Conservation (phyloP, 2,797 vertebrate species). For the Enteromius radiatus region DNA sequence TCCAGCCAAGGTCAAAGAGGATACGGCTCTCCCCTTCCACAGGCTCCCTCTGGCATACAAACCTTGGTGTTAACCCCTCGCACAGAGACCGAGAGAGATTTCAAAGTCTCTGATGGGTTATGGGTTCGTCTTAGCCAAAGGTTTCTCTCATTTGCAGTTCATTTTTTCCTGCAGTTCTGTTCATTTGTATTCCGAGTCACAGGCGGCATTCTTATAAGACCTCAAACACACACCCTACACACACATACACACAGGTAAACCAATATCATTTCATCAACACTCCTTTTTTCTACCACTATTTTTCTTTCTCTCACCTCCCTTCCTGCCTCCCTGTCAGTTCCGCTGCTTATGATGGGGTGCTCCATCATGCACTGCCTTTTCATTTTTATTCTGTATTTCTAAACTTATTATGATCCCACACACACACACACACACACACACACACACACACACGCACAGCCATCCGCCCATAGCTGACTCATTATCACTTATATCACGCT, state of each 20-base stretch:
- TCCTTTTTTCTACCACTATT: constrained; percentile 37
- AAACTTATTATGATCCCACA: constrained; percentile 38
- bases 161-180: constrained; percentile 37
- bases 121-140: constrained; percentile 14
- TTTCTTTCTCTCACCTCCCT: constrained; percentile 36
- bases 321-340: constrained; percentile 36
- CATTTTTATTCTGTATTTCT: constrained; percentile 47
- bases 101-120: constrained; percentile 19
- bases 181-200: constrained; percentile 44
- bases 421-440: constrained; percentile 4
- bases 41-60: constrained; percentile 29
- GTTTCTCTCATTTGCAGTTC: constrained; percentile 39
- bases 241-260: constrained; percentile 37
- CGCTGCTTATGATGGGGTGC: constrained; percentile 37
- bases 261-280: constrained; percentile 46
- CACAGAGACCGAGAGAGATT: constrained; percentile 15
- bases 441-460: constrained; percentile 8
- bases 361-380: constrained; percentile 40
- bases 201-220: constrained; percentile 34
- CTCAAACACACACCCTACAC: constrained; percentile 38
- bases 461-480: constrained; percentile 40
- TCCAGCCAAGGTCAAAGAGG: constrained; percentile 39
- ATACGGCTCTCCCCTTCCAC: constrained; percentile 2
- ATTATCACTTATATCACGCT: constrained; percentile 50
- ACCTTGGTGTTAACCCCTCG: constrained; percentile 15